Evolutionary conservation across 2,888 invertebrate genomes (phyloP).

Genomic region (Hanleya hanleyi): DNA sequence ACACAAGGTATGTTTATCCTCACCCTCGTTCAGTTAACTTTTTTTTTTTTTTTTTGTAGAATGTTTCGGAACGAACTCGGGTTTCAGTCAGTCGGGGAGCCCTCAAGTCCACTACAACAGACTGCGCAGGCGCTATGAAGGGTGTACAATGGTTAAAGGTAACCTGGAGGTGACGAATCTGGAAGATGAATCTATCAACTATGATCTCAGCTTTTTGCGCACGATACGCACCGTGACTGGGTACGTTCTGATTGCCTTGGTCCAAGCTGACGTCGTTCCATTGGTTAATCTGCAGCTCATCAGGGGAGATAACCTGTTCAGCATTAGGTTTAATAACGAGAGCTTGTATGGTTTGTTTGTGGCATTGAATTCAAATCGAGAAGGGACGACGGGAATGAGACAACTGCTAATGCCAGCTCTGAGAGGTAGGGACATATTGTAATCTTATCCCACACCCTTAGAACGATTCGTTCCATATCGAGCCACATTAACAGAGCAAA

Average conservation of each 20-base stretch:
- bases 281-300: slow-evolving; percentile 93
- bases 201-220: slow-evolving; percentile 93
- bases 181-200: slow-evolving; percentile 76
- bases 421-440: slow-evolving; percentile 53
- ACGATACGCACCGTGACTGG: slow-evolving; percentile 95
- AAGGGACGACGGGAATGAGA: slow-evolving; percentile 57
- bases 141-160: slow-evolving; percentile 98
- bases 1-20: no score
- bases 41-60: slow-evolving; percentile 37
- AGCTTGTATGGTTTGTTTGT: slow-evolving; percentile 61
- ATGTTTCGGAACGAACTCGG: slow-evolving; percentile 56
- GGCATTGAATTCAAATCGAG: slow-evolving; percentile 82
- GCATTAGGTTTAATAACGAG: slow-evolving; percentile 76
- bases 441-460: neutral
- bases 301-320: slow-evolving; percentile 92
- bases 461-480: no score
- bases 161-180: slow-evolving; percentile 98
- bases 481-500: no score
- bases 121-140: slow-evolving; percentile 82
- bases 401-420: slow-evolving; percentile 61
- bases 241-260: slow-evolving; percentile 89
- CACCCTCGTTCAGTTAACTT: no score
- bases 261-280: slow-evolving; percentile 86
- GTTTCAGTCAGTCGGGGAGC: slow-evolving; percentile 57
- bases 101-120: slow-evolving; percentile 56